Evolutionary conservation across 2,797 vertebrate genomes (phyloP), one percentile per base, ranked within the genome.

Genomic region (Falco novaeseelandiae): DNA sequence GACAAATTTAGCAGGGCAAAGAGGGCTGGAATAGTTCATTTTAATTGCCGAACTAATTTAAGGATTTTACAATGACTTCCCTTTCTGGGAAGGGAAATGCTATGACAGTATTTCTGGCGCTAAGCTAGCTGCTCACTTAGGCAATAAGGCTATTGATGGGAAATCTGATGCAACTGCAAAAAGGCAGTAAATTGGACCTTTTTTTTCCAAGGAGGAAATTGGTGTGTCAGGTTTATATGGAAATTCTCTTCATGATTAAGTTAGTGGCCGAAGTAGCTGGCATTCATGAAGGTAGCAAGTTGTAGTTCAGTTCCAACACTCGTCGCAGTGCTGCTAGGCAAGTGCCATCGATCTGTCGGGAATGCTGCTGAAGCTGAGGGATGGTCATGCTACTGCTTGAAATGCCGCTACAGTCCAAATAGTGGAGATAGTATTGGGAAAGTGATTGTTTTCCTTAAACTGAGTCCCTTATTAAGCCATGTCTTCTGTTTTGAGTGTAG

Each of bases 291-390:
- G 20, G n/a, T 62, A 52, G 14, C 57, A 83, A 46, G 40, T 48
- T 48, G 38, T 34, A 73, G 51, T 62, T 95, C 2, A 5, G 12
- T 65, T 90, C 66, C 49, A 38, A 12, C 20, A 4, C 12, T 78
- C 55, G n/a, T 29, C 22, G 36, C 19, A 15, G 17, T 25, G 34
- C 44, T 83, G 55, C 55, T 34, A 44, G 54, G 19, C 10, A 36
- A 38, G 27, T 2, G 6, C 21, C 7, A 10, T 46, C 1, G 1
- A 7, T 69, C 52, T 61, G 20, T 11, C 1, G 2, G 61, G 81
- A 76, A 15, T 63, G 14, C 13, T 40, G 72, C 36, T 83, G 65
- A 42, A 87, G 48, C 23, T 59, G 21, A 23, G 63, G 58, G 27
- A 20, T 5, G 2, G 5, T 38, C 34, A 4, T 1, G 1, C 30